Base-by-base conservation (phyloP, 2,113 vertebrate genomes). In the Apaloderma vittatum region DNA sequence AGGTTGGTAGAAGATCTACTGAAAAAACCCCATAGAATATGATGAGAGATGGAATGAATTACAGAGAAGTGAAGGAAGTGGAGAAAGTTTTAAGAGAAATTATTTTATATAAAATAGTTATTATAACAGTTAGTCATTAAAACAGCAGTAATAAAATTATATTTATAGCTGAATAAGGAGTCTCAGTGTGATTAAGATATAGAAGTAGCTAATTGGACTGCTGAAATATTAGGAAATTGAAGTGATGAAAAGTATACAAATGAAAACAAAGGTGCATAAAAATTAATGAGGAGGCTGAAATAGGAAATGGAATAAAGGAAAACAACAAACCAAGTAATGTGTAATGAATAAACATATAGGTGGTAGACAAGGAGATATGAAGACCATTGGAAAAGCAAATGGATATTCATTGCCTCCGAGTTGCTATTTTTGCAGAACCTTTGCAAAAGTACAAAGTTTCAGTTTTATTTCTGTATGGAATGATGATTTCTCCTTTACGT, bases 211-310 rank as follows among this genome's bases (percentile, higher is more conserved):
- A 96, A 97, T 93, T 94, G 89, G 78, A 95, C 90, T 91, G 75
- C 54, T 96, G 94, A 97, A 95, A 94, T 97, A 97, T 93, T 96
- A 96, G 87, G 90, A 88, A 94, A 94, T 81, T 65, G 79, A 94
- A 95, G 90, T 93, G 86, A 92, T 91, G 88, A 87, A 96, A 95
- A 93, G 55, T 92, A 87, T 79, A 93, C 62, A 96, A 95, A 92
- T 88, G 92, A 95, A 95, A 97, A 95, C 73, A 94, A 95, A 96
- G 94, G 57, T 90, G 62, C 79, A 97, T 93, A 87, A 92, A 93
- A 97, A 96, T 90, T 93, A 96, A 91, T 89, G 83, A 88, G 81
- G 71, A 91, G 52, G n/a, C 85, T 40, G 90, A 91, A 94, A 95
- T 85, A 87, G 95, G 88, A 95, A 88, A 95, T 90, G 83, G 82